These are phyloP conservation scores for Aphaenogaster rudis DNA, from an alignment of 1,140 invertebrate species.

Conservation along the genomic window DNA sequence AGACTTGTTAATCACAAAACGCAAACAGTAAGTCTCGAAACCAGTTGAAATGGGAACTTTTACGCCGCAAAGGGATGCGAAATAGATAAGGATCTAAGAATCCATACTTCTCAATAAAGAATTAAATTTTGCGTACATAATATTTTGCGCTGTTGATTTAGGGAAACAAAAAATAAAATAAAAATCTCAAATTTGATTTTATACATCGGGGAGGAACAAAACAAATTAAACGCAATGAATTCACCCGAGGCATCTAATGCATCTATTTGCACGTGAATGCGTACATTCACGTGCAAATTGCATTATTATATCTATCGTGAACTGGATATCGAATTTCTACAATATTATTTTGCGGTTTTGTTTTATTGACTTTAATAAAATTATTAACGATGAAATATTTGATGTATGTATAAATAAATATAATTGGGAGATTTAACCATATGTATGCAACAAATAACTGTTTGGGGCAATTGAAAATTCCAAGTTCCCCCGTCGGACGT, in stretches of 20 bases:
- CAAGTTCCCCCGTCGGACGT: not conserved
- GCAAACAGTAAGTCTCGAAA: not conserved
- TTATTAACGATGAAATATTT: not conserved
- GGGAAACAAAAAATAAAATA: not conserved
- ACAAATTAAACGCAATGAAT: not conserved
- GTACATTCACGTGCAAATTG: not conserved
- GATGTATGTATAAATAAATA: not conserved
- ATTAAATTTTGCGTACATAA: not conserved
- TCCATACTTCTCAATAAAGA: not conserved
- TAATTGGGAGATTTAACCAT: not conserved
- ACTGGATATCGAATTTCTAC: conserved; percentile 2
- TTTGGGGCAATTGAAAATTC: not conserved
- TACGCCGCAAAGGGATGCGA: not conserved
- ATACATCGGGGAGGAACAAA: not conserved
- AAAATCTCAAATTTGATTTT: not conserved
- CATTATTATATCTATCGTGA: not conserved
- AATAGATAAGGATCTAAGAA: not conserved
- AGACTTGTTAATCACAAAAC: not conserved
- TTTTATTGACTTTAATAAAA: conserved; percentile 14
- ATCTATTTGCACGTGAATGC: not conserved
- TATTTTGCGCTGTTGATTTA: not conserved
- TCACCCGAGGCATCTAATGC: not conserved
- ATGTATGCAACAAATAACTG: no score
- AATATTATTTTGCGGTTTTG: not conserved
- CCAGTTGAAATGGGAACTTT: not conserved